Percentiles rank a stretch among this genome's conserved stretches.
Conservation (phyloP, 1,140 invertebrate genomes). For the Ceratoteleas bidentatus region DNA sequence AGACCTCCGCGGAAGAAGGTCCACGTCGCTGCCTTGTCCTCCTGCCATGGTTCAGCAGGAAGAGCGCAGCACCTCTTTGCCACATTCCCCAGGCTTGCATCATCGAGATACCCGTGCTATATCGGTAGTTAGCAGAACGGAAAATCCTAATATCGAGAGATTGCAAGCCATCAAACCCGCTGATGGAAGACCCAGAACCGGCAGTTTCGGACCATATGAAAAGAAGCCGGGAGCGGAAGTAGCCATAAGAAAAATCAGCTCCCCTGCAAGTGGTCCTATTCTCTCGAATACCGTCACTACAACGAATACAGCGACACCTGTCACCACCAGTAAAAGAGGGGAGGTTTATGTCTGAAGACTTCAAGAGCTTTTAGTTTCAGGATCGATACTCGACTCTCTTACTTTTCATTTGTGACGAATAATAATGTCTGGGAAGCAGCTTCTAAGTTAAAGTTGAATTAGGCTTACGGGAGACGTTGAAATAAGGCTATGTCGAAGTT, state of each 20-base stretch:
- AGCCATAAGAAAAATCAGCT: conserved; percentile 40
- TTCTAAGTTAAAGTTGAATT: no score
- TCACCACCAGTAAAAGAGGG: conserved; percentile 74
- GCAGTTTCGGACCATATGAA: conserved; percentile 62
- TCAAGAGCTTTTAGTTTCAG: conserved; percentile 13
- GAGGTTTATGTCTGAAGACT: conserved; percentile 81
- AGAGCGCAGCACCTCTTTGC: conserved; percentile 78
- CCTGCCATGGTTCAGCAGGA: conserved; percentile 67
- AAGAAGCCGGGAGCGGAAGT: conserved; percentile 11
- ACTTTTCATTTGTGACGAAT: no score
- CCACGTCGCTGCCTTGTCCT: conserved; percentile 75
- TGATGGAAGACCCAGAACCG: conserved; percentile 56
- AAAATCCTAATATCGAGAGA: conserved; percentile 63
- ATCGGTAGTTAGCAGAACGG: conserved; percentile 61
- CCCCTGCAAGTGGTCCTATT: conserved; percentile 31
- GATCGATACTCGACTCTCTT: neutral
- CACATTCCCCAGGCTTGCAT: conserved; percentile 73
- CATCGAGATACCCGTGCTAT: conserved; percentile 67
- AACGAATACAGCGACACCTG: conserved; percentile 33
- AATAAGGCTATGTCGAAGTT: no score
- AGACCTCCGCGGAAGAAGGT: conserved; percentile 74
- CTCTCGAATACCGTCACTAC: conserved; percentile 17
- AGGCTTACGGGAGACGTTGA: no score
- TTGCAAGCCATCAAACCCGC: conserved; percentile 29
- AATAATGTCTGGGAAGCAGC: no score